Evolutionary conservation across 2,113 vertebrate species (phyloP).

Genomic region (Poeciliopsis turrubarensis): DNA sequence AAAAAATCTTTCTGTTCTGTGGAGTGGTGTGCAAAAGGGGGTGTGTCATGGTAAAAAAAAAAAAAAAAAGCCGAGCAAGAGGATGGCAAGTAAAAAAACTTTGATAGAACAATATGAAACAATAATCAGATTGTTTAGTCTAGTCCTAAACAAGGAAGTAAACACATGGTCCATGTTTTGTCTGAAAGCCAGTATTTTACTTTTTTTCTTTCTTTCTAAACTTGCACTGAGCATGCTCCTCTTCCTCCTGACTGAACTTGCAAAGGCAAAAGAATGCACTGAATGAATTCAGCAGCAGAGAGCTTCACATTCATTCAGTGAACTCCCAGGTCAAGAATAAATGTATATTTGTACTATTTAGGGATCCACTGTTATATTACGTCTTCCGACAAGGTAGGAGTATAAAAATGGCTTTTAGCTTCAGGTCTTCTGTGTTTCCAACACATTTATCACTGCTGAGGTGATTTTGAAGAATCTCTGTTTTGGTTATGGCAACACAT

Average conservation of each 20-base stretch:
- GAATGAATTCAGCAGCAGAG: not conserved
- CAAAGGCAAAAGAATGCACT: not conserved
- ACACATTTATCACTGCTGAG: not conserved
- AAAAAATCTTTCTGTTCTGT: constrained; percentile 6
- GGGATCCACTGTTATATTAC: not conserved
- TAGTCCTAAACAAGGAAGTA: constrained; percentile 9
- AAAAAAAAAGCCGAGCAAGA: not conserved
- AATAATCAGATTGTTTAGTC: constrained; percentile 11
- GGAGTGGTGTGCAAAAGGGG: constrained; percentile 73
- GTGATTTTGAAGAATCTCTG: not conserved
- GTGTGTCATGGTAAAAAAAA: constrained; percentile 63
- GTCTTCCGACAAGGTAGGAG: not conserved
- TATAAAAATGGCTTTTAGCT: constrained; percentile 1
- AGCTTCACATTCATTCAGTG: not conserved
- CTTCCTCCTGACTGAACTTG: constrained; percentile 17
- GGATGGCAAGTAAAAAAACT: constrained; percentile 11
- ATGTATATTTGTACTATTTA: not conserved
- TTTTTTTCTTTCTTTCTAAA: constrained; percentile 9
- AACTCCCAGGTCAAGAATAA: not conserved
- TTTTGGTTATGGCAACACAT: not conserved
- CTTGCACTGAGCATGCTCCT: not conserved
- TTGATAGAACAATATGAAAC: constrained; percentile 12
- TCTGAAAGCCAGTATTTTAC: not conserved
- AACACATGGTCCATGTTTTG: constrained; percentile 29
- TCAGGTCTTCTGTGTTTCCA: constrained; percentile 2